Evolutionary conservation across 1,140 invertebrate species (phyloP).

Genomic region (Diachasma alloeum): DNA sequence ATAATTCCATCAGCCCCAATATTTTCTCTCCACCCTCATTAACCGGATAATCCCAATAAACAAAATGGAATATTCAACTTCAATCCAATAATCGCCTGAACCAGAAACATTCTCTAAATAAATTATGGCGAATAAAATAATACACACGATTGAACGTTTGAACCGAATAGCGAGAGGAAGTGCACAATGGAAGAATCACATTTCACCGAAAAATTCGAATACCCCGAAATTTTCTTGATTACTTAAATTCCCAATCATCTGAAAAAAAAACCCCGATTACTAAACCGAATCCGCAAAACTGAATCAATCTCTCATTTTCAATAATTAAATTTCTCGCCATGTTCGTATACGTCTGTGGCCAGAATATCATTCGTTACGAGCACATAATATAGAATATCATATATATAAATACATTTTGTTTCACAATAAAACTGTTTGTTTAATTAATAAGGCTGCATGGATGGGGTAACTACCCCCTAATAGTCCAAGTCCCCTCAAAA

Average conservation of each 20-base stretch:
- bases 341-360: background rate
- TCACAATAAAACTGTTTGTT: background rate
- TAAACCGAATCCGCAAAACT: background rate
- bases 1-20: too few species aligned
- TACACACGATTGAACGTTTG: background rate
- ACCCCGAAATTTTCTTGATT: background rate
- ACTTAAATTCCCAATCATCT: too few species aligned
- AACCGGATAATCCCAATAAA: background rate
- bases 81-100: too few species aligned
- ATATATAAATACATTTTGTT: conserved; percentile 15
- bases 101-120: background rate
- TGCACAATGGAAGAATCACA: conserved; percentile 29
- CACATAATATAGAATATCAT: background rate
- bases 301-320: background rate
- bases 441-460: conserved; percentile 56
- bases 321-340: background rate
- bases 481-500: background rate
- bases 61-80: background rate
- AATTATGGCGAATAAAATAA: background rate
- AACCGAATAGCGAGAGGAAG: conserved; percentile 12
- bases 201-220: background rate
- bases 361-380: background rate
- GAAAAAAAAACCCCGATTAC: too few species aligned
- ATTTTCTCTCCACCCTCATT: too few species aligned
- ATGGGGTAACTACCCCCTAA: conserved; percentile 47